Evolutionary conservation across 2,888 invertebrate species (phyloP).

Genomic region (Agonopterix arenella): DNA sequence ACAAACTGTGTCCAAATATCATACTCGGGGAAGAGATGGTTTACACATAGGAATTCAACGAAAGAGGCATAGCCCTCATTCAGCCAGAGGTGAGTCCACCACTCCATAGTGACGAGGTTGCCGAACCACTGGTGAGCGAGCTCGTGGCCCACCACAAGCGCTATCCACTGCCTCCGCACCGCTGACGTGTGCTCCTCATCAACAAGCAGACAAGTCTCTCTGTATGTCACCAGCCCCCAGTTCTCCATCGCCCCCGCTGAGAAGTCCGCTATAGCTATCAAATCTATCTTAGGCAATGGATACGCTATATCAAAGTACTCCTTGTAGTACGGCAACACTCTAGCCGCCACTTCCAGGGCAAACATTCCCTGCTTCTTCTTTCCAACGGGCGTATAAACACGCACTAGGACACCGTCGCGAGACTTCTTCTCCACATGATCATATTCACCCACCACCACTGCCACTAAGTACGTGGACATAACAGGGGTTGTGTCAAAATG

Average conservation of each 20-base stretch:
- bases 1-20: slow-evolving; percentile 99
- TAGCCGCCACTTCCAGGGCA: slow-evolving; percentile 94
- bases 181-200: slow-evolving; percentile 94
- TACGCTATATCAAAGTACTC: slow-evolving; percentile 96
- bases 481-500: slow-evolving; percentile 90
- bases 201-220: slow-evolving; percentile 93
- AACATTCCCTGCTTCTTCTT: slow-evolving; percentile 95
- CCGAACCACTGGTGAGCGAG: slow-evolving; percentile 99
- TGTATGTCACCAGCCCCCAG: slow-evolving; percentile 96
- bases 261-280: slow-evolving; percentile 97
- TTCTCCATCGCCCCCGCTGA: slow-evolving; percentile 98
- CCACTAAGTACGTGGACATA: slow-evolving; percentile 97
- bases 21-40: slow-evolving; percentile 94
- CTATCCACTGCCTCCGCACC: slow-evolving; percentile 89
- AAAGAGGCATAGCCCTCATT: slow-evolving; percentile 98
- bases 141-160: slow-evolving; percentile 93
- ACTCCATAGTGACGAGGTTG: slow-evolving; percentile 98
- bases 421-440: slow-evolving; percentile 93
- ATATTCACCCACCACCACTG: slow-evolving; percentile 95
- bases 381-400: slow-evolving; percentile 92
- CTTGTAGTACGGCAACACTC: slow-evolving; percentile 95
- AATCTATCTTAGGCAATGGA: slow-evolving; percentile 96
- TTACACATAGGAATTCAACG: slow-evolving; percentile 96
- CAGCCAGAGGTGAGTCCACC: slow-evolving; percentile 98
- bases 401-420: slow-evolving; percentile 86